Conservation (phyloP, 1,140 invertebrate species). For the Diorhabda sublineata region DNA sequence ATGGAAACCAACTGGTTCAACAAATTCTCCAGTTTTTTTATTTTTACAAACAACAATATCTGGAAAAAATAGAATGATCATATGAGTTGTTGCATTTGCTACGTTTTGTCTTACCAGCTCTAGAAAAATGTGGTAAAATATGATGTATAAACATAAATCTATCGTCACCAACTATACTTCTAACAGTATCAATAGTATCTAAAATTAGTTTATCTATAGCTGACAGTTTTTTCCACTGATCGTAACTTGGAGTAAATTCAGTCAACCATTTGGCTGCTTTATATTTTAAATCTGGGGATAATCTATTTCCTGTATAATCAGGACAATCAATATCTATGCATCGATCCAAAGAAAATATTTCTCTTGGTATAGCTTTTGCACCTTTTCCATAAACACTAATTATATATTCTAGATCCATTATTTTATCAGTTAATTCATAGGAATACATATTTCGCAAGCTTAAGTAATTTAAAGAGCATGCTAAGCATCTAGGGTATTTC, state of each 20-base stretch:
- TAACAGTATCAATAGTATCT: constrained; percentile 44
- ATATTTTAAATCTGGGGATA: constrained; percentile 42
- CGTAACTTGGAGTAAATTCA: constrained; percentile 47
- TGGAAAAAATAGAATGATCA: constrained; percentile 36
- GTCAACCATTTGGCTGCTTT: constrained; percentile 49
- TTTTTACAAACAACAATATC: constrained; percentile 56
- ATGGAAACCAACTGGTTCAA: constrained; percentile 42
- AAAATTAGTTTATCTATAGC: constrained; percentile 48
- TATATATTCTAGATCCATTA: constrained; percentile 49
- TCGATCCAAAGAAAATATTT: constrained; percentile 54
- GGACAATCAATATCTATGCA: constrained; percentile 55
- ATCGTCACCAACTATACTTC: constrained; percentile 42
- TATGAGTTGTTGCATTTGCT: background rate
- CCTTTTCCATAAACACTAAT: constrained; percentile 43
- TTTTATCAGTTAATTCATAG: constrained; percentile 49
- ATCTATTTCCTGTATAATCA: constrained; percentile 52
- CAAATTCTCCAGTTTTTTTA: constrained; percentile 43
- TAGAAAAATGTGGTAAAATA: constrained; percentile 55
- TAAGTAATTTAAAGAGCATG: constrained; percentile 50
- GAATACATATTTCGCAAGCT: constrained; percentile 49
- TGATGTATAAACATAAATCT: constrained; percentile 49
- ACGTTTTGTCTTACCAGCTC: constrained; percentile 42
- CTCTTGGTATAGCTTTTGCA: constrained; percentile 39
- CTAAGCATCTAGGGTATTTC: constrained; percentile 46
- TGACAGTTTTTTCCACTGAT: constrained; percentile 47